These are phyloP conservation scores for Pinctada fucata DNA, from an alignment of 2,888 invertebrate species.

Conservation along the genomic window DNA sequence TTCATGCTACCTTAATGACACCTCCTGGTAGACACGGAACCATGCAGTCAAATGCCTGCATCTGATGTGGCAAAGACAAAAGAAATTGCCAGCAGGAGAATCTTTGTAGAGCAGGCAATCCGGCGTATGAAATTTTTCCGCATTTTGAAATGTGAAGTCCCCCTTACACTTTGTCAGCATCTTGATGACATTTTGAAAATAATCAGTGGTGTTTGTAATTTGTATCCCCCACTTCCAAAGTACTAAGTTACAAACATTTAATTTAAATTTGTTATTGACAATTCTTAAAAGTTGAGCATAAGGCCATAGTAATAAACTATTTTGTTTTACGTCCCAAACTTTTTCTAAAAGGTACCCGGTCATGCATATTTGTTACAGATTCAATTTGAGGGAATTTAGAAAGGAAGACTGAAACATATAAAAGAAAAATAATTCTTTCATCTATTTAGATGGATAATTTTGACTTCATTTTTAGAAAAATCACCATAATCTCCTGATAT, in stretches of 20 bases:
- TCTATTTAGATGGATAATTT: no score
- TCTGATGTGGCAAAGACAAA: not conserved
- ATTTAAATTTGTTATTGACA: not conserved
- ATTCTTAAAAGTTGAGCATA: no score
- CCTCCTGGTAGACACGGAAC: slow-evolving; percentile 23
- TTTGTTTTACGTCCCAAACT: no score
- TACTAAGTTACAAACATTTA: not conserved
- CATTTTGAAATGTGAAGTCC: slow-evolving; percentile 21
- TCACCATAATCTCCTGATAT: no score
- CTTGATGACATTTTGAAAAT: slow-evolving; percentile 34
- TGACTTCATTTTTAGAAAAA: no score
- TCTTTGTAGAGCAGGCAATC: slow-evolving; percentile 17
- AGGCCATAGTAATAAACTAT: no score
- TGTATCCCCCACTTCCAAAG: slow-evolving; percentile 18
- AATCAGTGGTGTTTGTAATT: slow-evolving; percentile 10
- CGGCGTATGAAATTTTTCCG: slow-evolving; percentile 9
- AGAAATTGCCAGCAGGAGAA: not conserved
- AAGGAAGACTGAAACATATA: no score
- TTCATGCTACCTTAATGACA: slow-evolving; percentile 8
- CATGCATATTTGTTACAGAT: no score
- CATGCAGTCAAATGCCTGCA: not conserved
- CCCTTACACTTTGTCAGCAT: slow-evolving; percentile 25
- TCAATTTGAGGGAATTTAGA: no score
- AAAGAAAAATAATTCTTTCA: no score
- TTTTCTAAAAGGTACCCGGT: no score